These are phyloP conservation scores for Diplolepis rosae DNA, from an alignment of 2,888 invertebrate genomes.

Conservation along the genomic window DNA sequence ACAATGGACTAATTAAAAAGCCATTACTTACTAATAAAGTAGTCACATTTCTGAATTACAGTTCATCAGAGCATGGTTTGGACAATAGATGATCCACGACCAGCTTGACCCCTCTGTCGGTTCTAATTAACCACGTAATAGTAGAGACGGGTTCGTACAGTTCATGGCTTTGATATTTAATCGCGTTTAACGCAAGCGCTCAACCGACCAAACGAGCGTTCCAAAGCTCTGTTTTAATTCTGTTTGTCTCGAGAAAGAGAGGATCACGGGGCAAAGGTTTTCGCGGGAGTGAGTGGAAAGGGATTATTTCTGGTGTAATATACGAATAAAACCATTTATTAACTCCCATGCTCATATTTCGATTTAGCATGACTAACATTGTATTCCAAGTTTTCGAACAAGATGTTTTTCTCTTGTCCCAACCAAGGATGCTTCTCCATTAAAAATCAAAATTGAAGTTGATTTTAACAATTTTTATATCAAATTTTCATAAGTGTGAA, in stretches of 20 bases:
- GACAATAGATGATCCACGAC: constrained; percentile 49
- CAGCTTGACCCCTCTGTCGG: constrained; percentile 46
- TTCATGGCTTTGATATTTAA: constrained; percentile 69
- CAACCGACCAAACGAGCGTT: constrained; percentile 37
- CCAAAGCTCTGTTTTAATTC: constrained; percentile 63
- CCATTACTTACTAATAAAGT: constrained; percentile 24
- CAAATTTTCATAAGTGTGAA: no score
- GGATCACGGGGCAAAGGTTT: constrained; percentile 41
- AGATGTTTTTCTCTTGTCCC: background rate
- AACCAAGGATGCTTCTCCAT: background rate
- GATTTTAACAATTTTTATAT: no score
- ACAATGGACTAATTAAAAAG: constrained; percentile 25
- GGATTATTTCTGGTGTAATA: constrained; percentile 36
- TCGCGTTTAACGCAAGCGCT: constrained; percentile 65
- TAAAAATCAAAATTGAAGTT: no score
- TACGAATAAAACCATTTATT: constrained; percentile 1
- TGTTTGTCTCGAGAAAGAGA: constrained; percentile 65
- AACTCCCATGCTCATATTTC: background rate
- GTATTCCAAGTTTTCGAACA: background rate
- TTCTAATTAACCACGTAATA: constrained; percentile 59
- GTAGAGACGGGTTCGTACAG: constrained; percentile 46
- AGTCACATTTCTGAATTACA: constrained; percentile 32
- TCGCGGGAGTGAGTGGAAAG: constrained; percentile 37
- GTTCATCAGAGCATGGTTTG: constrained; percentile 39
- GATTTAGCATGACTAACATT: background rate